phyloP scores from a whole-genome alignment of 2,113 vertebrate species.

The Aramus guarauna region DNA sequence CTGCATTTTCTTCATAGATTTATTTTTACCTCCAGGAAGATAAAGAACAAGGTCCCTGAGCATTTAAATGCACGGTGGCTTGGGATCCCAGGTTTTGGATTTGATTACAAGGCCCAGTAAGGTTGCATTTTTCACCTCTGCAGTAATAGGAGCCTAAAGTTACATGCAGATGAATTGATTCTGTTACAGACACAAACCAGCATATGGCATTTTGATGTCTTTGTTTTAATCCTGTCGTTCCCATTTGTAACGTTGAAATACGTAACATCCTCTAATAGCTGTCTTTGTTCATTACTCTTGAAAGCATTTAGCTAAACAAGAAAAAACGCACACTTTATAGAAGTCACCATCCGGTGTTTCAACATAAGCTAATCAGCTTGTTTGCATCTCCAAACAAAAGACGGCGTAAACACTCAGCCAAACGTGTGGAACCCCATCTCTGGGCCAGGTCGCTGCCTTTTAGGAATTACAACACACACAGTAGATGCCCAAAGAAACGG shows the following conservation, averaged over 20 bases:
- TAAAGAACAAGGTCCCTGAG: not conserved
- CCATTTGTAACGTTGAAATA: not conserved
- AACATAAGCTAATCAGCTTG: not conserved
- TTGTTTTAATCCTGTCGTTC: constrained; percentile 8
- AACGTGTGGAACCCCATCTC: not conserved
- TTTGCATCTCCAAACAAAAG: not conserved
- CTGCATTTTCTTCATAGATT: not conserved
- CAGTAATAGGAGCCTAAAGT: constrained; percentile 32
- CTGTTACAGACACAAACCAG: not conserved
- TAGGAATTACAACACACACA: not conserved
- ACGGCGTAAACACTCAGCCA: not conserved
- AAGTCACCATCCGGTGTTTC: not conserved
- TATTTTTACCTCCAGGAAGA: constrained; percentile 31
- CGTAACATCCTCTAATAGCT: not conserved
- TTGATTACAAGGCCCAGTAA: constrained; percentile 10
- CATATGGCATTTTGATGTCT: constrained; percentile 3
- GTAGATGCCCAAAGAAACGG: not conserved
- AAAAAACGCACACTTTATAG: not conserved
- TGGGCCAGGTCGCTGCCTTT: not conserved
- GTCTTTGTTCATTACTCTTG: not conserved
- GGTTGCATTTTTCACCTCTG: constrained; percentile 53
- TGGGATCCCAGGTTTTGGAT: constrained; percentile 14
- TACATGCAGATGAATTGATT: not conserved
- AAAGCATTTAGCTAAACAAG: not conserved
- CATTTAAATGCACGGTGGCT: not conserved